These are phyloP conservation scores for Pluvialis apricaria DNA, from an alignment of 2,113 vertebrate genomes.

Conservation along the genomic window DNA sequence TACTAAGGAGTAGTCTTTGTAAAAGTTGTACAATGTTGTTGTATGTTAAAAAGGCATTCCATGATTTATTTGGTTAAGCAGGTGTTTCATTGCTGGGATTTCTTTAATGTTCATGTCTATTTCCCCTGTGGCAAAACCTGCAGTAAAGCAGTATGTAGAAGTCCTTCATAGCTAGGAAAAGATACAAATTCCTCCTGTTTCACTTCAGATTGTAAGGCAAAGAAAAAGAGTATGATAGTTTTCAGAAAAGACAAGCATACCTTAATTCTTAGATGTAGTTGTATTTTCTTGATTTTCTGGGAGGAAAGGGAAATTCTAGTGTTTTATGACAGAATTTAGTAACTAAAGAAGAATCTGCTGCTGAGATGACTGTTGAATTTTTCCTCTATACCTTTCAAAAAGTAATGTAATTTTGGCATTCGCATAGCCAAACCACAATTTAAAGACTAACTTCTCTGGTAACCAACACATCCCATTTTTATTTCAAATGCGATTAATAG, in stretches of 20 bases:
- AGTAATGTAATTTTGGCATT: neutral
- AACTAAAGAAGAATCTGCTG: neutral
- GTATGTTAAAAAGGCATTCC: neutral
- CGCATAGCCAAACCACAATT: neutral
- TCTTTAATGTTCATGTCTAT: neutral
- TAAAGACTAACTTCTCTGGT: neutral
- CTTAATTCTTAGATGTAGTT: neutral
- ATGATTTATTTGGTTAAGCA: neutral
- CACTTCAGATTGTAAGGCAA: neutral
- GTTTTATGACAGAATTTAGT: neutral
- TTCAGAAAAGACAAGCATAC: neutral
- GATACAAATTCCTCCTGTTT: neutral
- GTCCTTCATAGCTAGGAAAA: neutral
- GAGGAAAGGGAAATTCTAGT: neutral
- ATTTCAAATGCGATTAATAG: neutral
- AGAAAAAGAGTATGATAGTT: neutral
- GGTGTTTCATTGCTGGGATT: neutral
- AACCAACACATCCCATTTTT: neutral
- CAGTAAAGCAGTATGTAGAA: neutral
- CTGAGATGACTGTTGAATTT: neutral
- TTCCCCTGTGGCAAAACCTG: neutral
- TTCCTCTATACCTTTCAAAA: neutral
- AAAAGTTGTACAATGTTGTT: neutral
- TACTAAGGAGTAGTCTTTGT: neutral
- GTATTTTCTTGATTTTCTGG: neutral